Percentiles rank a stretch among this genome's conserved stretches.
phyloP scores from a whole-genome alignment of 2,113 vertebrate species.

The Oriolus oriolus region DNA sequence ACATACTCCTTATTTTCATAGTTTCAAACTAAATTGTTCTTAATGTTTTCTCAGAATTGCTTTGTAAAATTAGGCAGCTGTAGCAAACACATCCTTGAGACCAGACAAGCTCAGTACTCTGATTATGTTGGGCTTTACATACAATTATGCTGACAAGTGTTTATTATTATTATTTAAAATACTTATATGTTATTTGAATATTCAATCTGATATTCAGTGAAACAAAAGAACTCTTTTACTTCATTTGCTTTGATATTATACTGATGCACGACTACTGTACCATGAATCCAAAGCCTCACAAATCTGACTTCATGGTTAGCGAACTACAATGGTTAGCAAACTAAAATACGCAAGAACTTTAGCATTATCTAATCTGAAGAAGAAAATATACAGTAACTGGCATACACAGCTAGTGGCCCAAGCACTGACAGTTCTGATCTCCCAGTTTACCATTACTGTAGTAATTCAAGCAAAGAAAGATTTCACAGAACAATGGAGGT shows the following conservation, averaged over 20 bases:
- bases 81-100: neutral
- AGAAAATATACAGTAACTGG: neutral
- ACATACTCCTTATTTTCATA: neutral
- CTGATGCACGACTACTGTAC: constrained; percentile 14
- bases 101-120: neutral
- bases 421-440: constrained; percentile 3
- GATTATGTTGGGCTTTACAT: constrained; percentile 18
- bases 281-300: constrained; percentile 27
- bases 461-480: constrained; percentile 10
- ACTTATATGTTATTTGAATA: constrained; percentile 56
- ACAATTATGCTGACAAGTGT: neutral
- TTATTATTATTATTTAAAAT: constrained; percentile 39
- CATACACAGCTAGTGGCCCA: neutral
- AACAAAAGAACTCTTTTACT: constrained; percentile 46
- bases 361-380: constrained; percentile 19
- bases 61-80: constrained; percentile 3
- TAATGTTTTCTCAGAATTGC: neutral
- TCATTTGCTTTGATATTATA: constrained; percentile 40
- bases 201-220: constrained; percentile 24
- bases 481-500: constrained; percentile 11
- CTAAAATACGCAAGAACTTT: constrained; percentile 44
- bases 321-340: neutral
- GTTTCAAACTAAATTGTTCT: neutral
- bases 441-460: neutral
- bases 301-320: neutral